phyloP scores from a whole-genome alignment of 2,888 invertebrate genomes.

The Cephonodes hylas region DNA sequence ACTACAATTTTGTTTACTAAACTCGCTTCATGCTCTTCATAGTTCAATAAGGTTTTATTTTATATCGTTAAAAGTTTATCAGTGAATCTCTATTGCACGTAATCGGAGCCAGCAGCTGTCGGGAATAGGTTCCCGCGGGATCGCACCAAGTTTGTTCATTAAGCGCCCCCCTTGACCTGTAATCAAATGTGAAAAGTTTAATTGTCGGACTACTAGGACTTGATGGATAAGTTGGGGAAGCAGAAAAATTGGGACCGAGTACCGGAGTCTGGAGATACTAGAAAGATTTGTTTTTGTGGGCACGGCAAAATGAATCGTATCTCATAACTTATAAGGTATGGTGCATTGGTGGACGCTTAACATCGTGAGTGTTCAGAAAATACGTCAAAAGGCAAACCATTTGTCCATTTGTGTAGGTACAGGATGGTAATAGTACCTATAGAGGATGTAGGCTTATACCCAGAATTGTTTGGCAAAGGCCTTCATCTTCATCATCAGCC shows the following conservation, averaged over 20 bases:
- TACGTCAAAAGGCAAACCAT: too few relatives aligned
- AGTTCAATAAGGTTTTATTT: not conserved
- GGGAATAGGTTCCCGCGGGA: conserved; percentile 18
- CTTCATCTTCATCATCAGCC: too few relatives aligned
- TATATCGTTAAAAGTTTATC: not conserved
- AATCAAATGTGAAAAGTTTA: conserved; percentile 33
- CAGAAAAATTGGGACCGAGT: not conserved
- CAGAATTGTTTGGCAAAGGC: too few relatives aligned
- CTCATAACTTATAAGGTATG: too few relatives aligned
- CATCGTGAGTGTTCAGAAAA: too few relatives aligned
- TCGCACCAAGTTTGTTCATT: conserved; percentile 37
- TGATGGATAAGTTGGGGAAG: conserved; percentile 6
- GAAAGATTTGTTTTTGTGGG: too few relatives aligned
- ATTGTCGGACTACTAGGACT: conserved; percentile 22
- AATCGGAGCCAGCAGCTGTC: conserved; percentile 22
- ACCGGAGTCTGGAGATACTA: not conserved
- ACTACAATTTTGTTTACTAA: too few relatives aligned
- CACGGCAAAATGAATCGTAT: too few relatives aligned
- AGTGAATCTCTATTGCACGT: not conserved
- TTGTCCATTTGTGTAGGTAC: too few relatives aligned
- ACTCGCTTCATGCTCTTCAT: not conserved
- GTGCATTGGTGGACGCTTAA: too few relatives aligned
- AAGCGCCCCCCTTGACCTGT: conserved; percentile 25
- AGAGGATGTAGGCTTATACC: too few relatives aligned
- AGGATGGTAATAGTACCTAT: too few relatives aligned